Evolutionary conservation across 2,113 vertebrate genomes (phyloP).

Genomic region (Sprattus sprattus): DNA sequence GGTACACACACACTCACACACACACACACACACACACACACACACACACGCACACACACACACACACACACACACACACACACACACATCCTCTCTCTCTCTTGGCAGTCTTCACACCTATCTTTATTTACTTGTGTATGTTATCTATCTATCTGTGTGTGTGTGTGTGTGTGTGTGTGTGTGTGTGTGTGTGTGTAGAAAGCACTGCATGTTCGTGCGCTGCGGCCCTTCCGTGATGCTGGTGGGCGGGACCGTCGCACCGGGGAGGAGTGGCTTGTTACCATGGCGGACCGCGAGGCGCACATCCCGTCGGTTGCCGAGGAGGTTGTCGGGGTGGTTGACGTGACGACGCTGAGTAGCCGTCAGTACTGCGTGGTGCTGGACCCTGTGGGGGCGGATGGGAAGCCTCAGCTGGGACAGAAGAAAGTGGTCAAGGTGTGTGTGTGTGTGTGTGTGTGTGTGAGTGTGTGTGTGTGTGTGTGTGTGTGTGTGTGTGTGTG

Average conservation of each 20-base stretch:
- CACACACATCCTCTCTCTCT: not conserved
- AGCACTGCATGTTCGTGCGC: slow-evolving; percentile 84
- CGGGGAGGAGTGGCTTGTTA: slow-evolving; percentile 90
- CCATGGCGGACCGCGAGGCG: slow-evolving; percentile 76
- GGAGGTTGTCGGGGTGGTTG: slow-evolving; percentile 81
- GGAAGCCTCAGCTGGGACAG: slow-evolving; percentile 87
- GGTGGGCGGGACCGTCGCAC: slow-evolving; percentile 71
- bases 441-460: not conserved
- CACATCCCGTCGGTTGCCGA: slow-evolving; percentile 84
- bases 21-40: slow-evolving; percentile 1
- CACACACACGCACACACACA: not conserved
- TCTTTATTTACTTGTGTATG: not conserved
- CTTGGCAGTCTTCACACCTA: too few relatives aligned
- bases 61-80: not conserved
- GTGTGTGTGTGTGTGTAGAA: slow-evolving; percentile 61
- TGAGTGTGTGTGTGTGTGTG: not conserved
- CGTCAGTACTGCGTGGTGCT: slow-evolving; percentile 84
- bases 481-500: not conserved
- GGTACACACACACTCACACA: slow-evolving; percentile 60
- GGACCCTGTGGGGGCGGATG: slow-evolving; percentile 77
- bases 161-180: not conserved
- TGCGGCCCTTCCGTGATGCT: slow-evolving; percentile 74
- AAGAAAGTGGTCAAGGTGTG: slow-evolving; percentile 85
- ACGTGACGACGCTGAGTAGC: slow-evolving; percentile 80
- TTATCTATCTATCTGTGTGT: not conserved